phyloP scores from a whole-genome alignment of 2,797 vertebrate species.

The Melanotaenia maccullochi region DNA sequence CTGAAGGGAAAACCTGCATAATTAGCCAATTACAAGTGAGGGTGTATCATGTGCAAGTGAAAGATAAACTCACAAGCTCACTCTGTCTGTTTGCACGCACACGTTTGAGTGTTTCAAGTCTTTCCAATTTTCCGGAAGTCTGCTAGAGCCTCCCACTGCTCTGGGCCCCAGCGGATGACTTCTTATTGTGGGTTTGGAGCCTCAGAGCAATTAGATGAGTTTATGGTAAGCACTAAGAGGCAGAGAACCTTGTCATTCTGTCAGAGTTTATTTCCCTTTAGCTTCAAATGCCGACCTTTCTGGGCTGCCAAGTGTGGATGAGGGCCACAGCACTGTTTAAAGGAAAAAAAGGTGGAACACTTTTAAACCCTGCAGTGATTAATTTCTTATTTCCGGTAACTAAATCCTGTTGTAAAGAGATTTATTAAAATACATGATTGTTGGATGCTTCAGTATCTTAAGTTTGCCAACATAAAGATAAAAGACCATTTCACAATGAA shows the following conservation, averaged over 20 bases:
- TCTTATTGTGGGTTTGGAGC: conserved; percentile 80
- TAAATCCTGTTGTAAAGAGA: conserved; percentile 42
- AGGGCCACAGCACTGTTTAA: conserved; percentile 36
- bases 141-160: conserved; percentile 64
- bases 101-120: conserved; percentile 28
- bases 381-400: conserved; percentile 53
- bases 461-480: conserved; percentile 31
- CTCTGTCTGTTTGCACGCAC: conserved; percentile 1
- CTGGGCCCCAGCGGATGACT: conserved; percentile 68
- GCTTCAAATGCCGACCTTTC: conserved; percentile 60
- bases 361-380: conserved; percentile 47
- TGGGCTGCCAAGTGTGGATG: conserved; percentile 62
- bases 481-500: background rate
- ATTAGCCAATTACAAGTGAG: conserved; percentile 18
- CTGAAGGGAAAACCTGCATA: conserved; percentile 9
- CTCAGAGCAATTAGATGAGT: conserved; percentile 82
- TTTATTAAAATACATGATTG: conserved; percentile 31
- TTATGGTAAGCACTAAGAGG: conserved; percentile 78
- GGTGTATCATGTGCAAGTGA: conserved; percentile 25
- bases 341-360: conserved; percentile 21
- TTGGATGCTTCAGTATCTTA: conserved; percentile 14
- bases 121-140: conserved; percentile 76
- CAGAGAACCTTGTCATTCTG: conserved; percentile 79
- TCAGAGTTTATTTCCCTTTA: conserved; percentile 77
- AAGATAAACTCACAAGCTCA: conserved; percentile 31